Conservation (phyloP, 2,797 vertebrate genomes). For the Cuculus canorus region DNA sequence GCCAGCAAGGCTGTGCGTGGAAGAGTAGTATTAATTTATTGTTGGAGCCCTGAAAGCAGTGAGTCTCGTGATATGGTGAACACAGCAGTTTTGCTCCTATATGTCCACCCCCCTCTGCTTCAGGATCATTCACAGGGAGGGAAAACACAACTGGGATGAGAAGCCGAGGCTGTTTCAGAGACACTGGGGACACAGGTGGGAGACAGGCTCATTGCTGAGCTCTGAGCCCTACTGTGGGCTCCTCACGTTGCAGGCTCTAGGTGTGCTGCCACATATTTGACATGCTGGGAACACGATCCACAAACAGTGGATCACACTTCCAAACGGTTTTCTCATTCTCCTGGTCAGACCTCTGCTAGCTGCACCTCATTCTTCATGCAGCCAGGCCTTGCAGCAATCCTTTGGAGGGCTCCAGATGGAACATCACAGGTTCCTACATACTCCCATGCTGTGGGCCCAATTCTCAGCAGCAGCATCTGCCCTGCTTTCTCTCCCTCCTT, state of each 20-base stretch:
- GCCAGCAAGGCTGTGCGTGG: neutral
- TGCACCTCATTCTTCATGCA: neutral
- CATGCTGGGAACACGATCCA: neutral
- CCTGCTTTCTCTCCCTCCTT: neutral
- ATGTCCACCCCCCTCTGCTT: neutral
- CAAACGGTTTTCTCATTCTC: neutral
- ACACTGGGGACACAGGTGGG: neutral
- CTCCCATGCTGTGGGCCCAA: neutral
- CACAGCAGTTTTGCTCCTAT: neutral
- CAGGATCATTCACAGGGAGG: neutral
- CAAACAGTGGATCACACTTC: neutral
- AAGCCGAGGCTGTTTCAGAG: neutral
- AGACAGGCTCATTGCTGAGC: neutral
- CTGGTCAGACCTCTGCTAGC: neutral
- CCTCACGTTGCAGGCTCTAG: neutral
- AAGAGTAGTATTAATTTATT: slow-evolving; percentile 5
- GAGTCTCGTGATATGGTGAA: neutral
- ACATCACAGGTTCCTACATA: neutral
- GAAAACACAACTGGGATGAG: neutral
- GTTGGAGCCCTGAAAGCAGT: neutral
- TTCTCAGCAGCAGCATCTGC: neutral
- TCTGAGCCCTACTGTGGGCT: neutral
- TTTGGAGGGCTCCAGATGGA: neutral
- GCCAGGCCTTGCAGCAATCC: neutral
- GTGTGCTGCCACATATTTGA: neutral